These are phyloP conservation scores for Tinamus guttatus DNA, from an alignment of 2,113 vertebrate species.

Conservation along the genomic window DNA sequence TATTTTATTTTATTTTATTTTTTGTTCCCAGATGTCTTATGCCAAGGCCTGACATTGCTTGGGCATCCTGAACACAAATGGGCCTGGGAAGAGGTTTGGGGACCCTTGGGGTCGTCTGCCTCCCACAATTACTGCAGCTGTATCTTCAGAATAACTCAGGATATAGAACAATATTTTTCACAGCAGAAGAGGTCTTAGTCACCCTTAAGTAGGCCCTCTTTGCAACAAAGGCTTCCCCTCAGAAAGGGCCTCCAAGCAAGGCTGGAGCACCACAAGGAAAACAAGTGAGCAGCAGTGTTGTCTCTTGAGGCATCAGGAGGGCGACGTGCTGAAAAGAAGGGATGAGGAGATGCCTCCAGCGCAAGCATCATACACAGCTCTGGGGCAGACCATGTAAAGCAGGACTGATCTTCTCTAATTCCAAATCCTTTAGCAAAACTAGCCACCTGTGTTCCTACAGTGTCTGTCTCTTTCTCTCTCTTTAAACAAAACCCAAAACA, in stretches of 20 bases:
- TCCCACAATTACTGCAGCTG: neutral
- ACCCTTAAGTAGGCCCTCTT: neutral
- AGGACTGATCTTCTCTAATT: neutral
- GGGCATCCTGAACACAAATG: neutral
- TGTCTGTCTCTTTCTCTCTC: neutral
- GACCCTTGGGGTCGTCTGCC: neutral
- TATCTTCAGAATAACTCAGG: neutral
- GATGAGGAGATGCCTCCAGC: neutral
- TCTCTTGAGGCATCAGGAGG: no score
- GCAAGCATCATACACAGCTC: neutral
- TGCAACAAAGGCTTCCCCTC: neutral
- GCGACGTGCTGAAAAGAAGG: neutral
- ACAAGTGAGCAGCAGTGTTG: neutral
- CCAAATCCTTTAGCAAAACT: neutral
- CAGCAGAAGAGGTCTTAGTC: neutral
- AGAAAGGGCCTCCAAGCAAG: neutral
- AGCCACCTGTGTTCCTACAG: neutral
- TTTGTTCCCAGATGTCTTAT: neutral
- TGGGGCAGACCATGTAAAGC: neutral
- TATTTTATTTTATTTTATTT: neutral
- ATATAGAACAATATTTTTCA: neutral
- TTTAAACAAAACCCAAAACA: neutral
- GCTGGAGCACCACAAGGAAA: no score
- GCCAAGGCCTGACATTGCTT: no score
- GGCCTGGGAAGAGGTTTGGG: neutral